Evolutionary conservation across 2,888 invertebrate species (phyloP).

Genomic region (Mythimna impura): DNA sequence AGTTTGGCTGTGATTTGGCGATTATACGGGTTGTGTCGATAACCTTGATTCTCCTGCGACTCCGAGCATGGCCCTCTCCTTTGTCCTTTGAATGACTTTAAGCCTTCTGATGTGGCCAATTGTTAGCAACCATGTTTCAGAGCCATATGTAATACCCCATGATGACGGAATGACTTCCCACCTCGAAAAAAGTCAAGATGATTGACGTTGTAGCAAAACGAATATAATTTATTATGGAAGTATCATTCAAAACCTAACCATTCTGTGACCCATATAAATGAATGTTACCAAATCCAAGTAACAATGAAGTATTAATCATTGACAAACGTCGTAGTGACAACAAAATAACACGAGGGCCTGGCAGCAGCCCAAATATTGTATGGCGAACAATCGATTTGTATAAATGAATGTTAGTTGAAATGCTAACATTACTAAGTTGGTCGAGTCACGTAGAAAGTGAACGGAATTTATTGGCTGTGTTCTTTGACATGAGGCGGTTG

Average conservation of each 20-base stretch:
- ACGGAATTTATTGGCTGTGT: slow-evolving; percentile 48
- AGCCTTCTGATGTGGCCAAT: too few species aligned
- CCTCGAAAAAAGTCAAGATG: slow-evolving; percentile 5
- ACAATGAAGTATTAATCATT: slow-evolving; percentile 64
- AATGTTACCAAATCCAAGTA: slow-evolving; percentile 53
- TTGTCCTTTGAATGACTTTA: too few species aligned
- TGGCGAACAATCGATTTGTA: slow-evolving; percentile 59
- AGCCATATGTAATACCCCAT: too few species aligned
- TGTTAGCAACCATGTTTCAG: too few species aligned
- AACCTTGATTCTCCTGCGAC: too few species aligned
- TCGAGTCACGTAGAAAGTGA: slow-evolving; percentile 64
- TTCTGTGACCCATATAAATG: slow-evolving; percentile 56
- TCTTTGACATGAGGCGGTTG: slow-evolving; percentile 45
- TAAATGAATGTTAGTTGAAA: slow-evolving; percentile 50
- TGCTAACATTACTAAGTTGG: slow-evolving; percentile 40
- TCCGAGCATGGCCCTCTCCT: too few species aligned
- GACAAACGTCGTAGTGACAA: slow-evolving; percentile 45
- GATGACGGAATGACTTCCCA: too few species aligned
- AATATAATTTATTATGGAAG: not conserved
- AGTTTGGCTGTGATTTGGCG: too few species aligned
- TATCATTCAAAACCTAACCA: slow-evolving; percentile 35
- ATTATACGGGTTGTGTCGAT: too few species aligned
- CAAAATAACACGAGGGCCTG: slow-evolving; percentile 59
- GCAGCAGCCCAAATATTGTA: slow-evolving; percentile 62
- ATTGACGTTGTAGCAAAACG: slow-evolving; percentile 36